Base-by-base conservation (phyloP, 2,888 invertebrate species). In the Glaucopsyche alexis region DNA sequence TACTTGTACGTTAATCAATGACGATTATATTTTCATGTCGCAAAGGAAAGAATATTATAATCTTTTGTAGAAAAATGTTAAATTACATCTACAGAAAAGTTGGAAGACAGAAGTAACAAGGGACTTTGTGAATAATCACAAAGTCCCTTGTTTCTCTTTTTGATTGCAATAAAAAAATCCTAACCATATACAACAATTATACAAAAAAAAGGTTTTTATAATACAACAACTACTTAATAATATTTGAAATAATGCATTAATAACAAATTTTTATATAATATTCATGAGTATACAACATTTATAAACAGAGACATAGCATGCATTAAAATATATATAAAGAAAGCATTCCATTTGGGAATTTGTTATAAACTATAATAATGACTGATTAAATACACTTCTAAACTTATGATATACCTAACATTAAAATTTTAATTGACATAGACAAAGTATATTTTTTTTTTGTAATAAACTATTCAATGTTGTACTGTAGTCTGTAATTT, bases 291-390 rank as follows among this genome's bases (percentile, higher is more conserved):
- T 47, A 47, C 47, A 47, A 47, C 13, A 47, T 1, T 47, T 9
- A 11, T 47, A 47, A 47, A 47, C 47, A 47, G 2, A 42, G 47
- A 47, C 13, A 47, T 13, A 47, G 11, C 47, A 47, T 11, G 47
- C 19, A 29, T 29, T 29, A 5, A 29, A 60, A 60, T 7, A 6
- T 29, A 3, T 13, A 4, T 29, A 29, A 29, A 13, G 6, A 60
- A 60, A 60, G 60, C 60, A 38, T 60, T 60, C 60, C 60, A 38
- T 29, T 7, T 9, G 16, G 60, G 60, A 60, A 60, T 60, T 60
- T 60, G 60, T 60, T 60, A 47, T 13, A 38, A 60, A 38, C 7
- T 38, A 13, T 7, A 60, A 14, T 29, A 60, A 13, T 60, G 60
- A 60, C 38, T 60, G 13, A 60, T 60, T 19, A 19, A 11, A 60